Conservation (phyloP, 2,888 invertebrate genomes). For the Gortyna flavago region DNA sequence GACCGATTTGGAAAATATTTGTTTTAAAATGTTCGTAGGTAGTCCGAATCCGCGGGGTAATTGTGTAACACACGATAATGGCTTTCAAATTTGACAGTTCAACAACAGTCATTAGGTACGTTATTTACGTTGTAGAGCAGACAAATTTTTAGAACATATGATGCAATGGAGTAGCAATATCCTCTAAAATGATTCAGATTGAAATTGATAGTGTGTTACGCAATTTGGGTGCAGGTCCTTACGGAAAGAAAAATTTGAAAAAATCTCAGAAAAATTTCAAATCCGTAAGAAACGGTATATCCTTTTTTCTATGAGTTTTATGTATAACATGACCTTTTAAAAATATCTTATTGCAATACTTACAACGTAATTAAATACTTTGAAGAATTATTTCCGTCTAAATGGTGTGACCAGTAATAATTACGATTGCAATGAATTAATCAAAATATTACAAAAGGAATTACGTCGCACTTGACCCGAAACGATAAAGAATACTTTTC, state of each 20-base stretch:
- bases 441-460: slow-evolving; percentile 37
- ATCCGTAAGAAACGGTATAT: neutral
- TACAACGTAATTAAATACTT: slow-evolving; percentile 20
- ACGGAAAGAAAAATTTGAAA: neutral
- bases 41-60: neutral
- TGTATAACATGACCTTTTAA: neutral
- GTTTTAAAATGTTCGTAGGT: neutral
- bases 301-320: neutral
- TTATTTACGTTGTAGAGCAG: neutral
- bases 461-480: slow-evolving; percentile 60
- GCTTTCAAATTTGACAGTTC: neutral
- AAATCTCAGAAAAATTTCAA: neutral
- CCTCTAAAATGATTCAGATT: too few species aligned
- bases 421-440: slow-evolving; percentile 36
- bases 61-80: neutral
- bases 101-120: neutral
- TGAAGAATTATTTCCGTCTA: slow-evolving; percentile 46
- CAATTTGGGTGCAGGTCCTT: too few species aligned
- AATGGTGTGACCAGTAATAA: slow-evolving; percentile 39
- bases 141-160: too few species aligned
- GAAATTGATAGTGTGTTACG: too few species aligned
- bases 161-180: neutral
- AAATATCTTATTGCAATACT: slow-evolving; percentile 20
- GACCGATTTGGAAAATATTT: neutral
- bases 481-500: slow-evolving; percentile 57